phyloP scores from a whole-genome alignment of 2,888 invertebrate genomes.

The Andrena bicolor region DNA sequence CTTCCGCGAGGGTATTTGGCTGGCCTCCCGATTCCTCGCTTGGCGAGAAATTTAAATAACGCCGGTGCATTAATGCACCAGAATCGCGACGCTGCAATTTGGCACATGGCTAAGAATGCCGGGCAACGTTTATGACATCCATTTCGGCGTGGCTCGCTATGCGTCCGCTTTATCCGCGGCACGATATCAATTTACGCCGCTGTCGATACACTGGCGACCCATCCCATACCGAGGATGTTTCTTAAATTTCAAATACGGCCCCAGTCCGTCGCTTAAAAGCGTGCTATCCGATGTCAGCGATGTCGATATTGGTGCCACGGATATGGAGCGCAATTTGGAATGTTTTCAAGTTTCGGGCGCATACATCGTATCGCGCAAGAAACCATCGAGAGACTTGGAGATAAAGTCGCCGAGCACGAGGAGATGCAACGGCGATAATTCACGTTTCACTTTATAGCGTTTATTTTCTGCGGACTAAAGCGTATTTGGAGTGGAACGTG shows the following conservation, averaged over 20 bases:
- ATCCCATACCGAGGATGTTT: conserved; percentile 12
- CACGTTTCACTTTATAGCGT: not conserved
- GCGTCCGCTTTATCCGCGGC: conserved; percentile 29
- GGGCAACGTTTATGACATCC: conserved; percentile 55
- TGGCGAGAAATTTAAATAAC: conserved; percentile 55
- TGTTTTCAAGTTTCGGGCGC: not conserved
- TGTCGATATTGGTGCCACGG: not conserved
- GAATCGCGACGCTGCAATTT: conserved; percentile 65
- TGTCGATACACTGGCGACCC: conserved; percentile 27
- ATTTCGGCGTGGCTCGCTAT: conserved; percentile 48
- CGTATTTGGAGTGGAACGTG: not conserved
- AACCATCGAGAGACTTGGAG: not conserved
- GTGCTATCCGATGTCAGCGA: not conserved
- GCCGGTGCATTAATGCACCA: conserved; percentile 39
- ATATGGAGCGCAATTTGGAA: not conserved
- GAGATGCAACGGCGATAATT: not conserved
- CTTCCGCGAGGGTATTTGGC: conserved; percentile 26
- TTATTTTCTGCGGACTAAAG: not conserved
- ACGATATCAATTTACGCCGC: conserved; percentile 53
- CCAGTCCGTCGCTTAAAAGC: not conserved
- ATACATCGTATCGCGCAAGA: not conserved
- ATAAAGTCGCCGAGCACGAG: not conserved
- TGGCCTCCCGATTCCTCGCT: conserved; percentile 17
- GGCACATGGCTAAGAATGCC: conserved; percentile 61
- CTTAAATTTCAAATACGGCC: conserved; percentile 36